Conservation (phyloP, 2,888 invertebrate genomes). For the Drosophila macrospina region DNA sequence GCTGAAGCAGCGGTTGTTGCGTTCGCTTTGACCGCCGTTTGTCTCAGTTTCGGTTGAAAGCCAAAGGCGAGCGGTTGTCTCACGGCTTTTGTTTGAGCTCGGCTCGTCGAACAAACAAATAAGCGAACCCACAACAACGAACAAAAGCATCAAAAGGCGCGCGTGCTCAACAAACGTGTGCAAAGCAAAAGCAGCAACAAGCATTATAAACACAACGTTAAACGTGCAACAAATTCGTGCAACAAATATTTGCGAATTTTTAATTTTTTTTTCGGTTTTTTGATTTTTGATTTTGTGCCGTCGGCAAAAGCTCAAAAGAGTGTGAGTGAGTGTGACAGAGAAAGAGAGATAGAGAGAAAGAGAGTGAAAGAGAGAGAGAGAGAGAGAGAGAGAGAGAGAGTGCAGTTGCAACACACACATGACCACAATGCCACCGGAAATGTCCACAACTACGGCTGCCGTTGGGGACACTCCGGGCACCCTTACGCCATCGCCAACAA, state of each 20-base stretch:
- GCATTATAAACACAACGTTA: conserved; percentile 1
- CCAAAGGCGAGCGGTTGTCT: conserved; percentile 79
- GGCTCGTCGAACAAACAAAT: conserved; percentile 27
- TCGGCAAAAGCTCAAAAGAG: conserved; percentile 35
- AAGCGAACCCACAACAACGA: neutral
- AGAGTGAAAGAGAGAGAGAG: neutral
- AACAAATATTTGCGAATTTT: neutral
- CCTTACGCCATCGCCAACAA: conserved; percentile 56
- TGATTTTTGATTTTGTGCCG: conserved; percentile 48
- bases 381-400: neutral
- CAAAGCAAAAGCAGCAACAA: conserved; percentile 3
- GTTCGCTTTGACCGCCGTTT: conserved; percentile 37
- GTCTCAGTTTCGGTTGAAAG: conserved; percentile 82
- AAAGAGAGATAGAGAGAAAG: neutral
- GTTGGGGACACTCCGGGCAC: conserved; percentile 74
- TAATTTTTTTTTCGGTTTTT: conserved; percentile 29
- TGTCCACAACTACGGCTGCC: conserved; percentile 81
- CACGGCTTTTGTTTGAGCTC: conserved; percentile 61
- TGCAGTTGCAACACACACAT: conserved; percentile 65
- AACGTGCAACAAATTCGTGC: conserved; percentile 1
- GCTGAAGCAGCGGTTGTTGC: conserved; percentile 37
- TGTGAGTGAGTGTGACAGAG: neutral
- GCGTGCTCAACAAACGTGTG: conserved; percentile 17
- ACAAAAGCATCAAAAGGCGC: conserved; percentile 10
- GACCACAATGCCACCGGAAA: conserved; percentile 84